These are phyloP conservation scores for Melanocharis versteri DNA, from an alignment of 2,113 vertebrate genomes.

Conservation along the genomic window DNA sequence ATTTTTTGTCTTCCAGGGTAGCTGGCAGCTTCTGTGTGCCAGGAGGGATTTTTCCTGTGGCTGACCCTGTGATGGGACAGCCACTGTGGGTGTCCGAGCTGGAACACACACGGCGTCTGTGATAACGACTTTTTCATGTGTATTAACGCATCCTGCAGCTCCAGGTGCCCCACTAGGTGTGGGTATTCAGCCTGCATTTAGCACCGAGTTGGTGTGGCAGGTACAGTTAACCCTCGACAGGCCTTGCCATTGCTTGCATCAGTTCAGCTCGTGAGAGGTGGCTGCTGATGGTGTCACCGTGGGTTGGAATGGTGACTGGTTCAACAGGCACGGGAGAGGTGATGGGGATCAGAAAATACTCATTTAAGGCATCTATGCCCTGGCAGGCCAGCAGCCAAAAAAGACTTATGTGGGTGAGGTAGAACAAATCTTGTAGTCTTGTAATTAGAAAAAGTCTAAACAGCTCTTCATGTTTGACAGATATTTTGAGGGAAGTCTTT, in stretches of 20 bases:
- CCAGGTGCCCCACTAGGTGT: too few species aligned
- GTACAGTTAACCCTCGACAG: background rate
- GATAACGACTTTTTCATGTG: background rate
- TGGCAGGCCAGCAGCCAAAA: background rate
- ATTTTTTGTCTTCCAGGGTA: background rate
- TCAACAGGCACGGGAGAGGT: background rate
- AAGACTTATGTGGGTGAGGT: background rate
- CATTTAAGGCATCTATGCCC: background rate
- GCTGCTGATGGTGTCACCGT: background rate
- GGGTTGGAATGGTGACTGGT: background rate
- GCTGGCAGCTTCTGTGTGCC: background rate
- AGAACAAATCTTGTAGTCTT: background rate
- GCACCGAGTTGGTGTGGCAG: background rate
- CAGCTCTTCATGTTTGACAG: fast-evolving
- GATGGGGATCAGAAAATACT: background rate
- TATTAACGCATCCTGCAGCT: background rate
- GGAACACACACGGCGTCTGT: background rate
- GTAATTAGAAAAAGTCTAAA: background rate
- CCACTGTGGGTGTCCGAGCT: background rate
- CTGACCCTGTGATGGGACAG: background rate
- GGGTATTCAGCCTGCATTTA: background rate
- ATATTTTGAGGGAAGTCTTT: background rate
- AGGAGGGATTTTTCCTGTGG: background rate
- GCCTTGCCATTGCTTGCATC: background rate
- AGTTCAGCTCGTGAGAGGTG: background rate